Evolutionary conservation across 2,797 vertebrate genomes (phyloP).

Genomic region (Antrozous pallidus): DNA sequence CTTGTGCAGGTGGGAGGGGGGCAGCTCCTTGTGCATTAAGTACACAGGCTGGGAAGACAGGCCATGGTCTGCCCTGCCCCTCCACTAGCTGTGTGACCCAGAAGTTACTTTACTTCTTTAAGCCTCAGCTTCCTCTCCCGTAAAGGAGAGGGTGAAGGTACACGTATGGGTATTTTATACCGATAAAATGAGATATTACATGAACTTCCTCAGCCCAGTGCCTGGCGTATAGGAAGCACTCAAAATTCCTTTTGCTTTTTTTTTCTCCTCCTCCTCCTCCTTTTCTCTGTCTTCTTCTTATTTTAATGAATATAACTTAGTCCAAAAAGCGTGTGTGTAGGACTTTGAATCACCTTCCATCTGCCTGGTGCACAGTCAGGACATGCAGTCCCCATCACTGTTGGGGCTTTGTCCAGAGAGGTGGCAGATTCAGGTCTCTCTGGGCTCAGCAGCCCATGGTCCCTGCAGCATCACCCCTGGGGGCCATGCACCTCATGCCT

Average conservation of each 20-base stretch:
- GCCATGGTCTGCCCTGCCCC: no score
- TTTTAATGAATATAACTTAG: background rate
- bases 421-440: background rate
- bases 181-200: background rate
- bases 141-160: background rate
- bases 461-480: background rate
- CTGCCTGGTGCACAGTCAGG: background rate
- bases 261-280: background rate
- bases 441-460: background rate
- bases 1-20: no score
- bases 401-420: background rate
- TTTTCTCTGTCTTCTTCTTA: background rate
- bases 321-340: background rate
- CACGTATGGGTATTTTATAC: background rate
- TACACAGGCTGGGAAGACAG: background rate
- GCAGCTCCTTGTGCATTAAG: background rate
- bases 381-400: background rate
- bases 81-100: background rate
- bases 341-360: background rate
- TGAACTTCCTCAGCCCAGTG: background rate
- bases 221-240: background rate
- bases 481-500: background rate
- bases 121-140: slow-evolving; percentile 5
- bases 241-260: background rate
- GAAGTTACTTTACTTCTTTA: background rate